These are phyloP conservation scores for Hoplodrina ambigua DNA, from an alignment of 2,888 invertebrate species.

Conservation along the genomic window DNA sequence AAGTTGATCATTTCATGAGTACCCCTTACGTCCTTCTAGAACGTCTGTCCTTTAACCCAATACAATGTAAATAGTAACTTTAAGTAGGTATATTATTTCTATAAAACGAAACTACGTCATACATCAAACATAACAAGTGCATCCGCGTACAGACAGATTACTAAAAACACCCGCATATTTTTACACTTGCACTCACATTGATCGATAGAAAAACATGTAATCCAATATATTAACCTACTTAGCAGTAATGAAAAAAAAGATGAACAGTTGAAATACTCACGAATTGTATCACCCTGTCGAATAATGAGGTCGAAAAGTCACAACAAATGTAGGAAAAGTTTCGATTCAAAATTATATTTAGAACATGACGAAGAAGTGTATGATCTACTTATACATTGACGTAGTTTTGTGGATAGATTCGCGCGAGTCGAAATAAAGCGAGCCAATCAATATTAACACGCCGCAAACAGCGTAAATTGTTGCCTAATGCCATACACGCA, in stretches of 20 bases:
- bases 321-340: conserved; percentile 57
- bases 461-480: conserved; percentile 91
- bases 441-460: conserved; percentile 91
- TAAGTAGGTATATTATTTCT: conserved; percentile 24
- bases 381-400: conserved; percentile 66
- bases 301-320: conserved; percentile 60
- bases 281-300: conserved; percentile 58
- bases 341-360: conserved; percentile 57
- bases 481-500: conserved; percentile 89
- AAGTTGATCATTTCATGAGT: too few relatives aligned
- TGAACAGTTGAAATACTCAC: conserved; percentile 48
- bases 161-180: conserved; percentile 64
- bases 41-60: not conserved
- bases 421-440: conserved; percentile 90
- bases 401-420: conserved; percentile 86
- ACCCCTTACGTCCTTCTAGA: too few relatives aligned
- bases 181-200: conserved; percentile 49
- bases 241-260: conserved; percentile 51
- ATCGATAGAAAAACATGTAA: conserved; percentile 64
- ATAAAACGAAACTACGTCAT: conserved; percentile 49
- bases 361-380: conserved; percentile 59
- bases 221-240: conserved; percentile 63
- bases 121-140: conserved; percentile 49
- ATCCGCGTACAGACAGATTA: conserved; percentile 53
- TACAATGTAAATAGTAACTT: not conserved